phyloP scores from a whole-genome alignment of 2,888 invertebrate genomes.

The Megaustenia siamemsis region DNA sequence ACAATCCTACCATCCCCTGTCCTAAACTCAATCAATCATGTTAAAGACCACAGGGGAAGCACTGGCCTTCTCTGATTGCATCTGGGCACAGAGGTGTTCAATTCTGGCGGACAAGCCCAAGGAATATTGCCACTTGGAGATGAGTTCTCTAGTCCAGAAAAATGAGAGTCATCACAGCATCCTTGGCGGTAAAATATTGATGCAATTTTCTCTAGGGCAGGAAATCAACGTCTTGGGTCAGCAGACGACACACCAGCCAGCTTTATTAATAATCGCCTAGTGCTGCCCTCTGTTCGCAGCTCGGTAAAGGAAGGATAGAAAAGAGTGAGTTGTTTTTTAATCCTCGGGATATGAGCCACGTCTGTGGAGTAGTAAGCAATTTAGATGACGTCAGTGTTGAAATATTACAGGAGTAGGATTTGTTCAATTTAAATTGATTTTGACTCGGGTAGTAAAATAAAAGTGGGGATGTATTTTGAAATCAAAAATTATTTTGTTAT shows the following conservation, averaged over 20 bases:
- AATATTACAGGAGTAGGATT: too few species aligned
- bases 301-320: background rate
- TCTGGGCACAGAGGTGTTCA: slow-evolving; percentile 39
- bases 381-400: too few species aligned
- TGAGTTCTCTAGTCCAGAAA: slow-evolving; percentile 38
- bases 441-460: too few species aligned
- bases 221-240: slow-evolving; percentile 39
- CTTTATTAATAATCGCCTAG: slow-evolving; percentile 48
- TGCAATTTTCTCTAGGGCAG: slow-evolving; percentile 40
- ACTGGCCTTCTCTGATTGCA: slow-evolving; percentile 26
- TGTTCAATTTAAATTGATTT: too few species aligned
- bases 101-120: slow-evolving; percentile 30
- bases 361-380: too few species aligned
- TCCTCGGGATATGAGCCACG: slow-evolving; percentile 10
- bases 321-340: slow-evolving; percentile 4
- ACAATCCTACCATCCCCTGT: background rate
- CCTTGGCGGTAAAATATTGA: slow-evolving; percentile 44
- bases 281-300: background rate
- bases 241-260: slow-evolving; percentile 21
- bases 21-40: slow-evolving; percentile 21
- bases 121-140: slow-evolving; percentile 48
- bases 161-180: slow-evolving; percentile 36
- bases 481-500: too few species aligned
- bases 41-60: background rate
- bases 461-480: too few species aligned